phyloP scores from a whole-genome alignment of 1,140 invertebrate species.

The Papilio xuthus region DNA sequence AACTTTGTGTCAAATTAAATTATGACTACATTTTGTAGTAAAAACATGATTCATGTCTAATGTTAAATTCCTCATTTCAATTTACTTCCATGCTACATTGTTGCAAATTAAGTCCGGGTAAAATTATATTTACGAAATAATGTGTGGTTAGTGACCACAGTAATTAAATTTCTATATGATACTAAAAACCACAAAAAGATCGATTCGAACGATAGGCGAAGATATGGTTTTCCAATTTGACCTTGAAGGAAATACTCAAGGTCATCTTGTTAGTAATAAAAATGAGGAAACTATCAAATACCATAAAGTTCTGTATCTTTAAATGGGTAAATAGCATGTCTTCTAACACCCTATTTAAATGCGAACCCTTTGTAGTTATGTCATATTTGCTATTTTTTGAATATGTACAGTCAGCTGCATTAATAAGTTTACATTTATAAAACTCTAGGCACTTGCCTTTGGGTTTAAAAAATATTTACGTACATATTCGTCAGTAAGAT shows the following conservation, averaged over 20 bases:
- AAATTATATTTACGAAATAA: background rate
- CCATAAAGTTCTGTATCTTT: background rate
- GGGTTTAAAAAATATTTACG: too few species aligned
- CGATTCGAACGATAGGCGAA: background rate
- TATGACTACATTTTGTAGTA: background rate
- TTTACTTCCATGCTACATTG: background rate
- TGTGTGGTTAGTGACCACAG: background rate
- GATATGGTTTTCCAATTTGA: background rate
- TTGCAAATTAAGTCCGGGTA: background rate
- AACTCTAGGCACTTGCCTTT: too few species aligned
- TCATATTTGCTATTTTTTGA: background rate
- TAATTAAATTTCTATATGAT: background rate
- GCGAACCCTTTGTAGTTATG: background rate
- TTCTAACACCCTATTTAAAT: background rate
- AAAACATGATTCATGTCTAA: background rate
- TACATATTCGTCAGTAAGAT: too few species aligned
- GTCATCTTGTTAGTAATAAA: background rate
- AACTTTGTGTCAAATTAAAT: background rate
- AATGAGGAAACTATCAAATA: background rate
- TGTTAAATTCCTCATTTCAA: background rate
- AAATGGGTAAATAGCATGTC: slow-evolving; percentile 6
- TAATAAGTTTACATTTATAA: too few species aligned
- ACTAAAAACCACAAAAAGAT: background rate
- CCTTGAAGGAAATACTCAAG: background rate
- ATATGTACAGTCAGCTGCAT: background rate